Evolutionary conservation across 2,888 invertebrate species (phyloP), one percentile per base, ranked within the genome.

Genomic region (Hemicrepidius hirtus): DNA sequence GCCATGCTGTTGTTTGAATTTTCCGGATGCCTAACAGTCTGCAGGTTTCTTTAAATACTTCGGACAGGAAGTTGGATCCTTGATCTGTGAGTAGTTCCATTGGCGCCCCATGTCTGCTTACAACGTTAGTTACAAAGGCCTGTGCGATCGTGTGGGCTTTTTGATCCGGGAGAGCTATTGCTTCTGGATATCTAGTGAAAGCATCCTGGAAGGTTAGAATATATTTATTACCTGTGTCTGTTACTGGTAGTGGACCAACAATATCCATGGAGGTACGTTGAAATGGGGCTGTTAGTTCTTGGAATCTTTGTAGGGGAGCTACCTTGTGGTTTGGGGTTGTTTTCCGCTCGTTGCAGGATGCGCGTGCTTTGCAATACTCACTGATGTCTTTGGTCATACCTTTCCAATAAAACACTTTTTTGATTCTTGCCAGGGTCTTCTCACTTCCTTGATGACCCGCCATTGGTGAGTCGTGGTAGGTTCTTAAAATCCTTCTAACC

Each of bases 141-240:
- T 73, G 73, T 0, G 81, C 81, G 1, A 80, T 75, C 0, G 79
- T 82, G 50, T 77, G 74, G 0, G 81, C 77, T 9, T 74, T 71
- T 49, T 79, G 79, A 71, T 82, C 74, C 2, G 78, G 75, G n/a
- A 83, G 13, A 0, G 81, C 74, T 13, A 82, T 78, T 1, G 79
- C 79, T 76, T 82, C 81, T 0, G 77, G 62, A 64, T 79, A 82
- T 69, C 77, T 77, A 0, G 79, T 77, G 18, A 80, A 79, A 71
- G 78, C 73, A 53, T 81, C 81, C 20, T 76, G 71, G 37, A 79
- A 78, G 0, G 83, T 83, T 1, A 83, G 37, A n/a, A 83, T 64
- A 55, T 81, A 83, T 41, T 74, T 74, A 60, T 80, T 80, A 21
- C 80, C 80, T 3, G 57, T 44, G 0, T 63, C 3, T 5, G 80